Conservation (phyloP, 2,113 vertebrate species). For the Hydrolagus affinis region DNA sequence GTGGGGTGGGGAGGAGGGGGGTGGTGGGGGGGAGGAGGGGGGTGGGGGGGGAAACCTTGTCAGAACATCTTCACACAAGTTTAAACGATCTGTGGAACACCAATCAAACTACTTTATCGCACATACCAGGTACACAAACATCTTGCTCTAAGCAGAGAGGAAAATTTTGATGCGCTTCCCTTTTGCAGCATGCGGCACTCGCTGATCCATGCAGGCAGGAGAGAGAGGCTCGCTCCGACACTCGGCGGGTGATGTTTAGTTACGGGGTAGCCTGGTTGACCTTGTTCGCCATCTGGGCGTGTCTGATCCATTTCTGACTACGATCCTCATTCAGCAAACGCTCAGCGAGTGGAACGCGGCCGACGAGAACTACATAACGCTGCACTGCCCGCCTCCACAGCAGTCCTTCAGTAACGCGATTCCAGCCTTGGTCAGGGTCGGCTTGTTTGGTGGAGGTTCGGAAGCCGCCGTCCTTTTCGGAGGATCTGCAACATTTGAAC, state of each 20-base stretch:
- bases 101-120: constrained; percentile 3
- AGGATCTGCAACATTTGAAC: constrained; percentile 54
- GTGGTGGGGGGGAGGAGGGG: no score
- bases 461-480: constrained; percentile 67
- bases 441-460: constrained; percentile 81
- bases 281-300: background rate
- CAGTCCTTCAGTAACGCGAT: constrained; percentile 89
- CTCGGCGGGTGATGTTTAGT: background rate
- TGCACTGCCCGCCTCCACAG: constrained; percentile 85
- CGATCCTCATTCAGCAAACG: background rate
- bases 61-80: background rate
- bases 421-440: constrained; percentile 80
- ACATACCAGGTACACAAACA: constrained; percentile 21
- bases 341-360: background rate
- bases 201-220: constrained; percentile 22
- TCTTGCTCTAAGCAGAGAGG: background rate
- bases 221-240: background rate
- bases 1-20: no score
- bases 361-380: constrained; percentile 70
- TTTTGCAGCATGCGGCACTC: background rate
- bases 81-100: background rate
- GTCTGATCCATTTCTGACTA: background rate
- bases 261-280: background rate
- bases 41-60: background rate
- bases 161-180: constrained; percentile 1